Conservation (phyloP, 37 sponge, comb jelly and placozoan species). For the Amphimedon queenslandica region DNA sequence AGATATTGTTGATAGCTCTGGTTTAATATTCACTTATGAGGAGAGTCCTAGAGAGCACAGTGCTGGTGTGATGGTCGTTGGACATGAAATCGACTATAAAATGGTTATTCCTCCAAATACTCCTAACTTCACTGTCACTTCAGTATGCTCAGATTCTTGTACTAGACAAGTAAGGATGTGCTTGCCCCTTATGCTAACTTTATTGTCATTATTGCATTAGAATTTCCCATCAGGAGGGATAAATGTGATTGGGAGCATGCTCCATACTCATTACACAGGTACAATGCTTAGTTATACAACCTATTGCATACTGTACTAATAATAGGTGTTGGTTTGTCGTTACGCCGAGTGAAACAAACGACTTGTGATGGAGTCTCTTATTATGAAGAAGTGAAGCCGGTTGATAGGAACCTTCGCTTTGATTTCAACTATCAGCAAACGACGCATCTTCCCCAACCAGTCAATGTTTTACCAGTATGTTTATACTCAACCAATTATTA, state of each 20-base stretch:
- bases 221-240: conserved; percentile 27
- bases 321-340: neutral
- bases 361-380: neutral
- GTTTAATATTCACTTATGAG: conserved; percentile 23
- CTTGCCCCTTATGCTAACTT: neutral
- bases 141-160: conserved; percentile 3
- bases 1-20: conserved; percentile 47
- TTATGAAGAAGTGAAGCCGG: conserved; percentile 1
- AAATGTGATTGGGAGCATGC: conserved; percentile 13
- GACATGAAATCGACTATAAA: neutral
- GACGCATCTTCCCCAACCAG: conserved; percentile 2
- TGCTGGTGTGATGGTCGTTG: conserved; percentile 27
- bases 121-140: conserved; percentile 4
- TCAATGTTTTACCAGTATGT: conserved; percentile 26
- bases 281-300: neutral
- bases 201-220: neutral
- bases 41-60: neutral
- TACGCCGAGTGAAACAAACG: neutral
- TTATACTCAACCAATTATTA: too few species aligned
- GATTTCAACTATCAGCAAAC: conserved; percentile 64
- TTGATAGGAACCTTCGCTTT: conserved; percentile 47
- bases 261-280: conserved; percentile 34
- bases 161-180: conserved; percentile 19
- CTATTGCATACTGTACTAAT: neutral
- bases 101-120: conserved; percentile 37